Percentiles rank a stretch among this genome's conserved stretches.
phyloP scores from a whole-genome alignment of 2,888 invertebrate genomes.

The Mechanitis mazaeus region DNA sequence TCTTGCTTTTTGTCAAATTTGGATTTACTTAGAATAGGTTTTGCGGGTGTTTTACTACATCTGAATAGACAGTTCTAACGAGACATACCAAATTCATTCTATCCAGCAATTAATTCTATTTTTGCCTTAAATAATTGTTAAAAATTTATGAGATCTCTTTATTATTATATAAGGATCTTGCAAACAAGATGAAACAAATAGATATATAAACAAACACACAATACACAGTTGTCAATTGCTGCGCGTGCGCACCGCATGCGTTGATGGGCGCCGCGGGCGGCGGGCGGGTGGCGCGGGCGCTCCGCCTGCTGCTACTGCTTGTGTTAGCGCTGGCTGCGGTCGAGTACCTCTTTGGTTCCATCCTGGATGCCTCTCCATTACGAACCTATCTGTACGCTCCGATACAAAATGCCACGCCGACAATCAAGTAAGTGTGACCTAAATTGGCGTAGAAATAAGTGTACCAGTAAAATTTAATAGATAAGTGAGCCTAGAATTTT shows the following conservation, averaged over 20 bases:
- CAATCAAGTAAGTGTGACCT: conserved; percentile 42
- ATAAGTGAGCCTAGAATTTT: not conserved
- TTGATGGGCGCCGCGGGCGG: conserved; percentile 68
- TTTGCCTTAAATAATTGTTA: too few species aligned
- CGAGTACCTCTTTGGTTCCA: conserved; percentile 82
- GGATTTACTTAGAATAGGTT: too few species aligned
- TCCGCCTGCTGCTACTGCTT: conserved; percentile 69
- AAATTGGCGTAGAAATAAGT: too few species aligned
- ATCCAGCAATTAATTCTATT: too few species aligned
- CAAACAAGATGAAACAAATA: conserved; percentile 4
- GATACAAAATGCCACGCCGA: conserved; percentile 60
- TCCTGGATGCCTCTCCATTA: conserved; percentile 75
- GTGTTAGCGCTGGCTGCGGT: conserved; percentile 81
- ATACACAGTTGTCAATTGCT: conserved; percentile 17
- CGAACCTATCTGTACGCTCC: conserved; percentile 70
- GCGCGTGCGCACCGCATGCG: conserved; percentile 49
- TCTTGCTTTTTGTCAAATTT: too few species aligned
- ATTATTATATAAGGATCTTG: conserved; percentile 4
- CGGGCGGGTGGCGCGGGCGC: conserved; percentile 70
- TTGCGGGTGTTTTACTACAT: too few species aligned
- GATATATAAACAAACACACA: not conserved
- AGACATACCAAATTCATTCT: too few species aligned
- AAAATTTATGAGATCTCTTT: too few species aligned
- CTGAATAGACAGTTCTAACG: too few species aligned
- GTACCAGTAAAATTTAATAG: not conserved